Evolutionary conservation across 2,113 vertebrate species (phyloP).

Genomic region (Pollimyrus isidori): DNA sequence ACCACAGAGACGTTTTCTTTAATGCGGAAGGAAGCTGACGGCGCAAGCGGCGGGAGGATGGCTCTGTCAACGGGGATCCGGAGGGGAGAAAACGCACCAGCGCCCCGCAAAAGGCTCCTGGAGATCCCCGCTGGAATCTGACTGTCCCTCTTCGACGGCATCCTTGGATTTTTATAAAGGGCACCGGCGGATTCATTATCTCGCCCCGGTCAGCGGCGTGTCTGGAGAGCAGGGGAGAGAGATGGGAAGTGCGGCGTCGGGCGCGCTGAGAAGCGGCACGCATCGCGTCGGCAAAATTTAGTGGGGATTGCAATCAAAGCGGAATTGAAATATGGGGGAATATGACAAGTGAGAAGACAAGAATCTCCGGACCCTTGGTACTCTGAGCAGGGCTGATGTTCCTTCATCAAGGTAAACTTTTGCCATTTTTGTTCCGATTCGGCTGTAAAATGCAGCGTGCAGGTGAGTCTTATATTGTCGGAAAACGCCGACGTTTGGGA

Average conservation of each 20-base stretch:
- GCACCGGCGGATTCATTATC: conserved; percentile 28
- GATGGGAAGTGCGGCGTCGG: conserved; percentile 35
- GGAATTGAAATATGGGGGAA: conserved; percentile 38
- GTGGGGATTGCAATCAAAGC: conserved; percentile 32
- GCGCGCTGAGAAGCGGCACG: conserved; percentile 28
- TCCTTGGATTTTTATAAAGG: conserved; percentile 27
- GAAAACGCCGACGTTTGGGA: not conserved
- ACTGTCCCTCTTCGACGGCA: conserved; percentile 25
- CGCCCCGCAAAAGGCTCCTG: conserved; percentile 29
- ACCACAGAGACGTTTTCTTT: conserved; percentile 40
- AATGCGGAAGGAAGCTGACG: conserved; percentile 42
- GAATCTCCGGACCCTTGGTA: conserved; percentile 39
- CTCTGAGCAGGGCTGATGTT: conserved; percentile 44
- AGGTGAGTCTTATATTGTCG: not conserved
- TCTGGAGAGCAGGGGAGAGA: conserved; percentile 15
- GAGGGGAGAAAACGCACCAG: conserved; percentile 29
- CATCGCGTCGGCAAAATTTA: conserved; percentile 32
- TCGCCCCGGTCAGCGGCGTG: conserved; percentile 16
- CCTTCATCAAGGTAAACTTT: conserved; percentile 49
- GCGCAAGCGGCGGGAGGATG: conserved; percentile 37
- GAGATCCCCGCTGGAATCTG: conserved; percentile 36
- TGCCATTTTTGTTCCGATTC: not conserved
- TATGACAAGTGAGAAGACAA: conserved; percentile 42
- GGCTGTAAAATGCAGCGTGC: not conserved
- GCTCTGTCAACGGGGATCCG: conserved; percentile 37